phyloP scores from a whole-genome alignment of 2,797 vertebrate species.

The Semotilus atromaculatus region DNA sequence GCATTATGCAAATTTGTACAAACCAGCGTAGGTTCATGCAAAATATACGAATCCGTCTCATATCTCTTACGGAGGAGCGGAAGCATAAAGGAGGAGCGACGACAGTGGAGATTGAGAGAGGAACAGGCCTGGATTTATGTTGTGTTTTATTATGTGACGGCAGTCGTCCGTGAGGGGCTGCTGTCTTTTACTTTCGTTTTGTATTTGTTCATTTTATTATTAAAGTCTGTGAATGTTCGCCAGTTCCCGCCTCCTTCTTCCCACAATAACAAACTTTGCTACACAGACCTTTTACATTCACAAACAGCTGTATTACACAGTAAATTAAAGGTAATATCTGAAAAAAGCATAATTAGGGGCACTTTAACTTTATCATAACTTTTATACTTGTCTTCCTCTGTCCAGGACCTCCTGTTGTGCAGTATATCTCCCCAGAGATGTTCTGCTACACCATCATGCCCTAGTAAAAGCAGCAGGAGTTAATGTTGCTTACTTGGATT shows the following conservation, averaged over 20 bases:
- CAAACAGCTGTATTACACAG: neutral
- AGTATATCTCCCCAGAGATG: neutral
- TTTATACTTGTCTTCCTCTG: neutral
- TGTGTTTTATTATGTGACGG: no score
- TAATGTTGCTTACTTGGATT: conserved; percentile 51
- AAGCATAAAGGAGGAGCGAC: no score
- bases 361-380: neutral
- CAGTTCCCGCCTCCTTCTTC: no score
- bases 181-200: no score
- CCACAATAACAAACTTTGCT: no score
- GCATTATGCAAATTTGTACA: no score
- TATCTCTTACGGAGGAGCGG: no score
- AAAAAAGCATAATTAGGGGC: neutral
- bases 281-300: neutral
- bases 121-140: no score
- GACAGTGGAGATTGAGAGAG: no score
- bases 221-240: no score
- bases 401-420: neutral
- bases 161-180: no score
- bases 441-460: conserved; percentile 44
- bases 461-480: conserved; percentile 58
- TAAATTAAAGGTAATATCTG: neutral
- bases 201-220: no score
- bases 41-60: neutral
- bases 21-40: neutral